Percentiles rank a stretch among this genome's conserved stretches.
Evolutionary conservation across 2,888 invertebrate genomes (phyloP).

Genomic region (Conops quadrifasciatus): DNA sequence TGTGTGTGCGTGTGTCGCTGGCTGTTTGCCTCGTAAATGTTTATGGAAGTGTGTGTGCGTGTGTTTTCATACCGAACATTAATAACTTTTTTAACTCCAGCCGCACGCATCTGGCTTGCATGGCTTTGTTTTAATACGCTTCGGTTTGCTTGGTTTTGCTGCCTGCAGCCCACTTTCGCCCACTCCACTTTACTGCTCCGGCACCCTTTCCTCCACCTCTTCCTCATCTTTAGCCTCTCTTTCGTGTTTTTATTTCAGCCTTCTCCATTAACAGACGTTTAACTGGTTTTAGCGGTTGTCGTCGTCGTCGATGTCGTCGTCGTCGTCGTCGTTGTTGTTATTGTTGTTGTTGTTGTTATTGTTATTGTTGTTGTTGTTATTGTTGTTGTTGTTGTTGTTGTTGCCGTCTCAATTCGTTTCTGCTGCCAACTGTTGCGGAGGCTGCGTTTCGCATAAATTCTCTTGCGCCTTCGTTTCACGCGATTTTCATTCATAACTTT

Average conservation of each 20-base stretch:
- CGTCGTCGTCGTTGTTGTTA: neutral
- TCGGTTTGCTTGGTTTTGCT: neutral
- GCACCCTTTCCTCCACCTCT: neutral
- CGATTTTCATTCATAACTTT: conserved; percentile 42
- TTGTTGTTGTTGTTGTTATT: conserved; percentile 17
- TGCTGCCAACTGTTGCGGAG: conserved; percentile 22
- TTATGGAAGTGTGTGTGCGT: conserved; percentile 20
- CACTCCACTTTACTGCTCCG: too few relatives aligned
- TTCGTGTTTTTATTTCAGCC: neutral
- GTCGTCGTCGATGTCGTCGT: conserved; percentile 29
- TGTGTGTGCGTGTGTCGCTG: conserved; percentile 33
- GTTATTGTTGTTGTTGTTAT: neutral
- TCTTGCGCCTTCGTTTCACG: conserved; percentile 31
- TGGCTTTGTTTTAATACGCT: conserved; percentile 6
- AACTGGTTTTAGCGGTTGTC: conserved; percentile 14
- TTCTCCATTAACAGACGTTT: conserved; percentile 14
- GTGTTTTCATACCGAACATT: conserved; percentile 13
- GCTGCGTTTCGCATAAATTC: conserved; percentile 43
- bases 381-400: conserved; percentile 16
- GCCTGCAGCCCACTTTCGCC: too few relatives aligned
- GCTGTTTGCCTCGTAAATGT: neutral
- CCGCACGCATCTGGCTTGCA: conserved; percentile 21
- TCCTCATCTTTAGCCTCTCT: neutral
- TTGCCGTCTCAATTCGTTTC: neutral
- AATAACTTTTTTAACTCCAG: conserved; percentile 21